These are phyloP conservation scores for Netelia inedita DNA, from an alignment of 2,888 invertebrate genomes.

Conservation along the genomic window DNA sequence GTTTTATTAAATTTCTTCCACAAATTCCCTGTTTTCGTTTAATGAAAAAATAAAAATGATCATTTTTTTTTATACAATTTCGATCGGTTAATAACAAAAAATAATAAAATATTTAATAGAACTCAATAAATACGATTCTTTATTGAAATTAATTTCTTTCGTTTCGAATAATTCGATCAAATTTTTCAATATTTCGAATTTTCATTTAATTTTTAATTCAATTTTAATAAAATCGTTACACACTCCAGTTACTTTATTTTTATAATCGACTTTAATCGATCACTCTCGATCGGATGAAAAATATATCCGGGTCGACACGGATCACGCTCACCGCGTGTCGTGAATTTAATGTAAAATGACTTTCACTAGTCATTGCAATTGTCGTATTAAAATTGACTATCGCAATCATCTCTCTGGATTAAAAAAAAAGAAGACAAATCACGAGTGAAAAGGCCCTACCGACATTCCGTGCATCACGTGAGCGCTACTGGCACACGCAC, in stretches of 20 bases:
- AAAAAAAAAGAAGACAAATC: conserved; percentile 31
- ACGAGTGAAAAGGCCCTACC: conserved; percentile 71
- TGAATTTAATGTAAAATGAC: not conserved
- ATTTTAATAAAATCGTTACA: no score
- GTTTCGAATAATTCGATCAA: no score
- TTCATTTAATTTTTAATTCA: no score
- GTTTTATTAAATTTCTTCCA: no score
- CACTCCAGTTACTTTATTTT: not conserved
- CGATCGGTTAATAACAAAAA: no score
- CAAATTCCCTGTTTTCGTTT: no score
- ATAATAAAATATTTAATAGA: no score
- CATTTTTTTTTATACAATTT: no score
- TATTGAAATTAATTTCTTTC: no score
- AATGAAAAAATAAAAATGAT: no score
- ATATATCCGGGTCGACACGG: conserved; percentile 20
- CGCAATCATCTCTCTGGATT: not conserved
- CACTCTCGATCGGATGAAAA: not conserved
- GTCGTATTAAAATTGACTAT: not conserved
- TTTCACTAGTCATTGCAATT: conserved; percentile 16
- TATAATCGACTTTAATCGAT: not conserved
- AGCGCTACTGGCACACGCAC: conserved; percentile 60
- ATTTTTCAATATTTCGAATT: no score
- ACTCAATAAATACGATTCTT: no score
- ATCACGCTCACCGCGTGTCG: not conserved
- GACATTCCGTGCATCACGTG: conserved; percentile 80